Evolutionary conservation across 2,797 vertebrate genomes (phyloP), one percentile per base, ranked within the genome.

Genomic region (Sebastes kiyomatsui): DNA sequence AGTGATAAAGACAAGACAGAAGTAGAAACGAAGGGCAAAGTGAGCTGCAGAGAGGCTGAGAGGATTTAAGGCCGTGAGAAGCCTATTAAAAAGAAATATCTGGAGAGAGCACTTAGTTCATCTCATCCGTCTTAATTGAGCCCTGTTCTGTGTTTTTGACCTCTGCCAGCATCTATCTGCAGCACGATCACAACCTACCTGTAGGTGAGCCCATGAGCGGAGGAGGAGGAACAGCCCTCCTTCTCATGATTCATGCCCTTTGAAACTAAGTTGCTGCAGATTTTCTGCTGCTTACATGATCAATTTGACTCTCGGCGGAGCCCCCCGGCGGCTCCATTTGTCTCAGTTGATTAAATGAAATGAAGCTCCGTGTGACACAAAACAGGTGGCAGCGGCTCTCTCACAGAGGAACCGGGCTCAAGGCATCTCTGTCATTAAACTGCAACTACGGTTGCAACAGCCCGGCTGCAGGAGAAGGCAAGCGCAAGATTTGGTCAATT

Each of bases 271-370:
- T 67, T 69, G 54, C 75, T 75, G 72, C 80, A 89, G 75, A 69
- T 87, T 81, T 74, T 77, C 74, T 32, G 82, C 74, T 60, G 80
- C 79, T 89, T 76, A 72, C 59, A 72, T 83, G 83, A 89, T 87
- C 81, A 72, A 52, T 85, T 73, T 75, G 67, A 60, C 79, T 83
- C 78, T 60, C 72, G 4, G 83, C 67, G 28, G 80, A 80, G 74
- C 56, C 73, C 73, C 69, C 73, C 69, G 2, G 35, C 55, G 28
- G 67, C 73, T 82, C 61, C 35, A 46, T 86, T 86, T 70, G 88
- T 87, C 81, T 79, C 46, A 22, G 77, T 7, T 81, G 82, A 78
- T 88, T 72, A 78, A 83, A 83, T 75, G 62, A 82, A 79, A 82
- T 32, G 75, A 79, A 79, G 25, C 75, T 38, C 46, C 0, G 61